Conservation (phyloP, 37 sponge, comb jelly and placozoan species). For the Hormiphora californensis region DNA sequence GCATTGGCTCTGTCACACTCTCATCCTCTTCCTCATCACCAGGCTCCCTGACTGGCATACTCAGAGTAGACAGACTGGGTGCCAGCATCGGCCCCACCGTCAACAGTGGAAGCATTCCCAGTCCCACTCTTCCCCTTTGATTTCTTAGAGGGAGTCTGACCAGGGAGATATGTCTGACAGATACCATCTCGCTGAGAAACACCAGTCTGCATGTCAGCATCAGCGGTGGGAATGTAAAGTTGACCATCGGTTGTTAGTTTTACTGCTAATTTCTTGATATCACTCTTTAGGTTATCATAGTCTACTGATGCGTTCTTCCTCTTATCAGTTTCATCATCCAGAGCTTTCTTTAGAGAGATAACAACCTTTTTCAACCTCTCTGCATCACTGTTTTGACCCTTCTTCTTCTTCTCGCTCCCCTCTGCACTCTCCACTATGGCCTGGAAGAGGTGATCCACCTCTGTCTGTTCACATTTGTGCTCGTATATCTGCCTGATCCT, state of each 20-base stretch:
- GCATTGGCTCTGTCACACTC: background rate
- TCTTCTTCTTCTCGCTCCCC: background rate
- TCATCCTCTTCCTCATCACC: background rate
- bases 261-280: conserved; percentile 20
- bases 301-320: conserved; percentile 32
- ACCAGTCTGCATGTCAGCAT: conserved; percentile 46
- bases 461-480: conserved; percentile 40
- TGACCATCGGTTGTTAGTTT: conserved; percentile 18
- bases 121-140: background rate
- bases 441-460: conserved; percentile 4
- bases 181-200: conserved; percentile 46
- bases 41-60: no score
- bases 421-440: background rate
- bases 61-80: no score
- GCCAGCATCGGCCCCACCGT: no score
- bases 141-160: conserved; percentile 28
- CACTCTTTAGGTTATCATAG: conserved; percentile 11
- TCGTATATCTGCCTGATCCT: conserved; percentile 34
- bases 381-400: background rate
- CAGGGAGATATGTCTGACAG: conserved; percentile 27
- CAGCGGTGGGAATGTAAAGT: conserved; percentile 26
- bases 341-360: conserved; percentile 4
- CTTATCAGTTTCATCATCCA: conserved; percentile 32
- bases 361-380: conserved; percentile 43
- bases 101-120: no score